Conservation (phyloP, 2,797 vertebrate genomes). For the Phrynocephalus guinanensis region DNA sequence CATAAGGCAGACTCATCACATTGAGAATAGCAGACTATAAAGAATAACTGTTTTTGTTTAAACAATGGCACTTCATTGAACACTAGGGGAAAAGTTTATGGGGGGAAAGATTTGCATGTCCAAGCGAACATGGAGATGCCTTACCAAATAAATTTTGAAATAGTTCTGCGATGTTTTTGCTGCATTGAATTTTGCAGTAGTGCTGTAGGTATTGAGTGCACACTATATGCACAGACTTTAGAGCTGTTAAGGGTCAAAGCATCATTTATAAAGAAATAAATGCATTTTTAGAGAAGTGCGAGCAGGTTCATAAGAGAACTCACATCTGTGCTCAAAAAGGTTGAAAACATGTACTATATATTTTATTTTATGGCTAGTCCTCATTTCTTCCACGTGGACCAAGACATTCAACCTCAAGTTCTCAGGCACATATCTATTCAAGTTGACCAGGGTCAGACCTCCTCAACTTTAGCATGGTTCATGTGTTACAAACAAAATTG, state of each 20-base stretch:
- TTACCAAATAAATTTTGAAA: constrained; percentile 26
- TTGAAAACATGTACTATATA: background rate
- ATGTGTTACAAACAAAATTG: background rate
- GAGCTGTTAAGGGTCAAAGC: constrained; percentile 2
- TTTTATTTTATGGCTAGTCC: background rate
- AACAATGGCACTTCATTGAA: constrained; percentile 56
- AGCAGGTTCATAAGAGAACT: background rate
- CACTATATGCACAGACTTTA: background rate
- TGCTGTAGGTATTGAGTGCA: constrained; percentile 9
- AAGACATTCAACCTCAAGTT: background rate
- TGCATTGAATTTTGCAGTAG: background rate
- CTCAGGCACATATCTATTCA: background rate
- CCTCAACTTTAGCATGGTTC: background rate
- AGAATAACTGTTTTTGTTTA: constrained; percentile 68
- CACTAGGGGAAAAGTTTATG: constrained; percentile 44
- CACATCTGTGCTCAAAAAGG: background rate
- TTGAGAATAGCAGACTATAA: constrained; percentile 64
- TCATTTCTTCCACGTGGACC: background rate
- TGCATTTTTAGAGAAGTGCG: background rate
- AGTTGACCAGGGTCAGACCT: background rate
- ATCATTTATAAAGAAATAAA: too few species aligned
- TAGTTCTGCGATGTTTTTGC: constrained; percentile 18
- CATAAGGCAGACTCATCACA: constrained; percentile 61
- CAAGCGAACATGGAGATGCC: constrained; percentile 23
- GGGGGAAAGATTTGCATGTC: constrained; percentile 11